Conservation (phyloP, 1,140 invertebrate genomes). For the Lysiphlebus fabarum region DNA sequence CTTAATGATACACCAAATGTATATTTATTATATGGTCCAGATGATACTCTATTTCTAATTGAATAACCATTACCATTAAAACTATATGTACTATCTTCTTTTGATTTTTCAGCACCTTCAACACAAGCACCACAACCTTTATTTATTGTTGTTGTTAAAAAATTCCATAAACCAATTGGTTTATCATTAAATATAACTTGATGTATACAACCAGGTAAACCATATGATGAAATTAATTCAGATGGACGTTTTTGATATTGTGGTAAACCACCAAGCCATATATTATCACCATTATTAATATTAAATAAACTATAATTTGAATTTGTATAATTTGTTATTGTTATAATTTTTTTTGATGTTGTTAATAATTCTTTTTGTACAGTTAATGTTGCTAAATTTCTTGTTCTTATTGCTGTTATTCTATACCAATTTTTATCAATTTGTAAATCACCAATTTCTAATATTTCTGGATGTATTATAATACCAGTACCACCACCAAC, state of each 20-base stretch:
- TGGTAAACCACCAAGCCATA: slow-evolving; percentile 61
- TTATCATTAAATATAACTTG: slow-evolving; percentile 74
- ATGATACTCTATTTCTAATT: slow-evolving; percentile 61
- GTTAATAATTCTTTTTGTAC: slow-evolving; percentile 54
- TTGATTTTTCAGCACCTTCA: slow-evolving; percentile 61
- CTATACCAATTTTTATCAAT: slow-evolving; percentile 72
- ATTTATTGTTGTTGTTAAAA: slow-evolving; percentile 60
- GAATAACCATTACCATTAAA: slow-evolving; percentile 81
- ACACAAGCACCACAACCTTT: slow-evolving; percentile 72
- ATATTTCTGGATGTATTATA: slow-evolving; percentile 63
- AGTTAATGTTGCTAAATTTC: slow-evolving; percentile 58
- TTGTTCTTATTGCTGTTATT: slow-evolving; percentile 65
- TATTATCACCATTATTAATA: slow-evolving; percentile 52
- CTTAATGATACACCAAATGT: slow-evolving; percentile 75
- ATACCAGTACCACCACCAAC: slow-evolving; percentile 66
- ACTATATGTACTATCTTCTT: slow-evolving; percentile 58
- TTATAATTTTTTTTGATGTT: slow-evolving; percentile 36
- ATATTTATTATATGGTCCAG: slow-evolving; percentile 65
- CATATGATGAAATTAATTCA: slow-evolving; percentile 51
- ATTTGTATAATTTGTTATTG: slow-evolving; percentile 50
- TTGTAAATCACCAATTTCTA: slow-evolving; percentile 57
- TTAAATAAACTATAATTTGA: slow-evolving; percentile 58
- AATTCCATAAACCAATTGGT: slow-evolving; percentile 86
- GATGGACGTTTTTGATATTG: slow-evolving; percentile 53
- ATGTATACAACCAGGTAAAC: slow-evolving; percentile 74